Evolutionary conservation across 2,888 invertebrate species (phyloP), one percentile per base, ranked within the genome.

Genomic region (Drosophila prostipennis): DNA sequence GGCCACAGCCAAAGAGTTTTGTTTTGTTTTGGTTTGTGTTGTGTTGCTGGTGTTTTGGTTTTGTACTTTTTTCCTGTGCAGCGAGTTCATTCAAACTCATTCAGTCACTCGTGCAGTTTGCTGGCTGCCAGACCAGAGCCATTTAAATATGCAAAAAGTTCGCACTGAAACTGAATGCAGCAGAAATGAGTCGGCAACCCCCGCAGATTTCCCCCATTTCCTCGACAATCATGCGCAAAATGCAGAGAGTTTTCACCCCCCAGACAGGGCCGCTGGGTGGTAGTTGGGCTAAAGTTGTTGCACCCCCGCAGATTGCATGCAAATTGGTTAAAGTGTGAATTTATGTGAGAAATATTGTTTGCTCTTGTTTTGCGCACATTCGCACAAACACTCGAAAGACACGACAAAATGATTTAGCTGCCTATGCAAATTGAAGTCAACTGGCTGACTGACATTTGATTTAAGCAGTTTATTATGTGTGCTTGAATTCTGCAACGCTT

Each of bases 311-410:
- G 81, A 89, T 90, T 79, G 88, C 84, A 90, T 89, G 90, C 89
- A 90, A 90, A 90, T 90, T 81, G 83, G 80, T 80, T 81, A 80
- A 89, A 91, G 91, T 91, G 91, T 91, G 91, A 91, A 91, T 91
- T 91, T 91, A 91, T 91, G 91, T 91, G 91, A 90, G 91, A 91
- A 91, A 91, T 91, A 87, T 84, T 87, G 82, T 90, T 89, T 91
- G 84, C 76, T 91, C 87, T 90, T 90, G 89, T 89, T 89, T 76
- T 83, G 80, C 79, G 77, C 87, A 78, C 55, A 72, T 51, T 49
- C 68, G 58, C 61, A 43, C 55, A 32, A 56, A 68, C 74, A 74
- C 72, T 71, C 74, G 69, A 68, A 63, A 55, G 61, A 60, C 74
- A 76, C 74, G 71, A 67, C 85, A 80, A 88, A 89, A 90, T 90